Evolutionary conservation across 2,888 invertebrate species (phyloP), one percentile per base, ranked within the genome.

Genomic region (Dusona sp.): DNA sequence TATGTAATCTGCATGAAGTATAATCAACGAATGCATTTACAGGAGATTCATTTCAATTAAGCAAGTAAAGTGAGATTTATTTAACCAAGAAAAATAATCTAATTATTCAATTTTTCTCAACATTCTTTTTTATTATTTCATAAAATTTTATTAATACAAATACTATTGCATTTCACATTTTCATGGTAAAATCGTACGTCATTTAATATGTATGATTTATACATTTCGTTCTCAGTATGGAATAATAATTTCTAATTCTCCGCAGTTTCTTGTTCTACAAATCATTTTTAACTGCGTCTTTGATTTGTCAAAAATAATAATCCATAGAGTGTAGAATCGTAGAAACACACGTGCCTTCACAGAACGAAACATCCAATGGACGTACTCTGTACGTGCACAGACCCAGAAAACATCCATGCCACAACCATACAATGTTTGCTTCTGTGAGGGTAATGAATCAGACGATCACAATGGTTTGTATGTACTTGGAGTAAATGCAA

Each of bases 401-500:
- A n/a, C n/a, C n/a, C n/a, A n/a, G n/a, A n/a, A n/a, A n/a, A n/a
- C n/a, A n/a, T n/a, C n/a, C n/a, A n/a, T n/a, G n/a, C n/a, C n/a
- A n/a, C n/a, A n/a, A n/a, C n/a, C n/a, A n/a, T n/a, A n/a, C n/a
- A n/a, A n/a, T n/a, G n/a, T n/a, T n/a, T n/a, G n/a, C n/a, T n/a
- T n/a, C n/a, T n/a, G n/a, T n/a, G n/a, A n/a, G n/a, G n/a, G n/a
- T n/a, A n/a, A n/a, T n/a, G n/a, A n/a, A n/a, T 22, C 38, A 25
- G 29, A 38, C 6, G 13, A 11, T 25, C n/a, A n/a, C 29, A 64
- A 75, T 64, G 75, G 74, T 70, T 81, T 61, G 54, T 67, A 42
- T 81, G 74, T 82, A 13, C 16, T 29, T 29, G 54, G 82, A 81
- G 70, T 72, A 38, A 54, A 75, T 61, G 65, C 54, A 42, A 61